phyloP scores from a whole-genome alignment of 92 coral and sea anemone genomes.

The Bergia sp. region DNA sequence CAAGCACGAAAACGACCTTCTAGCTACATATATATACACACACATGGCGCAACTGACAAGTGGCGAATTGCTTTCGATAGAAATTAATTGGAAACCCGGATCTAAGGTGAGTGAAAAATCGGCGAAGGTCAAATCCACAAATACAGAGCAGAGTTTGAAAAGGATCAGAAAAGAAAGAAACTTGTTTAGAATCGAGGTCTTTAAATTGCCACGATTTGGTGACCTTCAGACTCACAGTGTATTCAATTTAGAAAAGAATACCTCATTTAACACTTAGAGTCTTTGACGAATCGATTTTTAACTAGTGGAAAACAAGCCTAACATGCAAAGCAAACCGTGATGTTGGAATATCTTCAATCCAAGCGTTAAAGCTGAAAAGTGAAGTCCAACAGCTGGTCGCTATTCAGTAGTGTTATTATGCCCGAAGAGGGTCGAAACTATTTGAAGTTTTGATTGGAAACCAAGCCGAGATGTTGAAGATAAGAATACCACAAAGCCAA shows the following conservation, averaged over 20 bases:
- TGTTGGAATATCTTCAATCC: not conserved
- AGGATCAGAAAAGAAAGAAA: not conserved
- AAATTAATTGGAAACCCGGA: constrained; percentile 23
- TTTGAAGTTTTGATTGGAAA: constrained; percentile 13
- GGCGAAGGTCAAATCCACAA: constrained; percentile 14
- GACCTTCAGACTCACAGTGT: not conserved
- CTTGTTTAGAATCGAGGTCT: not conserved
- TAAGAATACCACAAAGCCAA: not conserved
- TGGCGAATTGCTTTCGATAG: not conserved
- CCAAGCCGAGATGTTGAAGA: not conserved
- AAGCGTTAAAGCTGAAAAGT: not conserved
- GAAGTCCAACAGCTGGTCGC: not conserved
- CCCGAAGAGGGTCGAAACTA: not conserved
- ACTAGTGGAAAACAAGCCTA: not conserved
- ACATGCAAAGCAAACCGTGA: not conserved
- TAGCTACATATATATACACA: not conserved
- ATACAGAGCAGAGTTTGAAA: not conserved
- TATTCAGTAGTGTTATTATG: not conserved
- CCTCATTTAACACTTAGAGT: not conserved
- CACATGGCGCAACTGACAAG: not conserved
- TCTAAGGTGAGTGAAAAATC: constrained; percentile 1
- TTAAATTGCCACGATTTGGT: not conserved
- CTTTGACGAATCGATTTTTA: not conserved
- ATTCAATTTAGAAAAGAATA: not conserved
- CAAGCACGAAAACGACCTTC: not conserved